Evolutionary conservation across 2,888 invertebrate species (phyloP).

Genomic region (Limnephilus lunatus): DNA sequence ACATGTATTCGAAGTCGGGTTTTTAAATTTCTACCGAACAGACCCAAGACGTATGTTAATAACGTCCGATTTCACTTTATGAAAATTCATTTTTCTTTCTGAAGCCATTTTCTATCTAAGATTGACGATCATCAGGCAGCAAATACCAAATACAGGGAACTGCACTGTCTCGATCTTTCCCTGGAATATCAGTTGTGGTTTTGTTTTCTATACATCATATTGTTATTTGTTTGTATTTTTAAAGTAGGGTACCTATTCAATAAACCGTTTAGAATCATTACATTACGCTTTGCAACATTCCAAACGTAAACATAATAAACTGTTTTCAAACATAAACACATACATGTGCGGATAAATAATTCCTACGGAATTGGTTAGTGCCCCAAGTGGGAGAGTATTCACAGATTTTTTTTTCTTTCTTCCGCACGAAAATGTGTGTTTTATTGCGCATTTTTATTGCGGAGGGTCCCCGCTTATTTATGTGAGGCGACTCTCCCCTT

Average conservation of each 20-base stretch:
- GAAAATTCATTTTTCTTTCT: not conserved
- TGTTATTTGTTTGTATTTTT: not conserved
- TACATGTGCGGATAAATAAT: constrained; percentile 13
- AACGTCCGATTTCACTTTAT: too few species aligned
- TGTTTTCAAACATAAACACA: constrained; percentile 8
- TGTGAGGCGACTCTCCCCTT: constrained; percentile 33
- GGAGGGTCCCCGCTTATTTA: constrained; percentile 50
- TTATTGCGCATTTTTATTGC: constrained; percentile 54
- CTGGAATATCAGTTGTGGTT: too few species aligned
- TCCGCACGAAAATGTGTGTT: constrained; percentile 51
- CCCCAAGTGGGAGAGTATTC: constrained; percentile 6
- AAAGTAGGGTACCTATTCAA: not conserved
- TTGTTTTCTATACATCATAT: too few species aligned
- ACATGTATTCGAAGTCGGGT: too few species aligned
- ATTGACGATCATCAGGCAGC: not conserved
- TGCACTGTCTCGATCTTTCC: too few species aligned
- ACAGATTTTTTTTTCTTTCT: constrained; percentile 51
- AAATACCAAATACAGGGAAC: too few species aligned
- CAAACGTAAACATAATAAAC: constrained; percentile 4
- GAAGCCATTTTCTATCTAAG: not conserved
- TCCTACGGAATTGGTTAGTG: not conserved
- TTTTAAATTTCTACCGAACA: too few species aligned
- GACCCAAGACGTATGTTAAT: too few species aligned
- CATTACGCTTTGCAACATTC: not conserved
- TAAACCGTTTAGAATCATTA: not conserved